These are phyloP conservation scores for Temnothorax longispinosus DNA, from an alignment of 1,140 invertebrate species.

Conservation along the genomic window DNA sequence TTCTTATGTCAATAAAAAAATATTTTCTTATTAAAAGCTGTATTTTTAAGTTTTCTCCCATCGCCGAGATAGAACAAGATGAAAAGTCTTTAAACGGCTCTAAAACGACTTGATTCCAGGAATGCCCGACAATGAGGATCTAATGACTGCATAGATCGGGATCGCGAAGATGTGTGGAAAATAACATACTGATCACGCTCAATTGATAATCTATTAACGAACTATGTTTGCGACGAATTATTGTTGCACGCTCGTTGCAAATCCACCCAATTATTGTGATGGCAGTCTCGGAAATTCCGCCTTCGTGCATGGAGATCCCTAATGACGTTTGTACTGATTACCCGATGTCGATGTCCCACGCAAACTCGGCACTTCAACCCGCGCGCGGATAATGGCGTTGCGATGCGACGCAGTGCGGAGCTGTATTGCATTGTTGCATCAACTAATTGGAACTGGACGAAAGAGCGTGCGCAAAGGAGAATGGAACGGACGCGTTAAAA, in stretches of 20 bases:
- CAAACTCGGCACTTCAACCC: slow-evolving; percentile 49
- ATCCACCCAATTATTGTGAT: slow-evolving; percentile 39
- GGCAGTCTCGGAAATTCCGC: slow-evolving; percentile 24
- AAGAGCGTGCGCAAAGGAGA: slow-evolving; percentile 27
- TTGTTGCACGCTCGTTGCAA: neutral
- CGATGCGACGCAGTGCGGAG: neutral
- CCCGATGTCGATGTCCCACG: slow-evolving; percentile 19
- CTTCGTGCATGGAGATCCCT: slow-evolving; percentile 17
- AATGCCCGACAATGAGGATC: neutral
- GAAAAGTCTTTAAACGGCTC: no score
- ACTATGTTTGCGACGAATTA: neutral
- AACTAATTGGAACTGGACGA: slow-evolving; percentile 61
- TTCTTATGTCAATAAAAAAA: neutral
- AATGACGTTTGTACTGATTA: slow-evolving; percentile 34
- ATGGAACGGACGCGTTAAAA: neutral
- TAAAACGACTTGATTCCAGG: neutral
- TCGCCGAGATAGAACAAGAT: neutral
- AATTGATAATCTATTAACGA: slow-evolving; percentile 31
- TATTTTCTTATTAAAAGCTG: neutral
- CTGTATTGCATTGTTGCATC: slow-evolving; percentile 57
- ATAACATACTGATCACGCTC: slow-evolving; percentile 6
- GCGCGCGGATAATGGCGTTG: slow-evolving; percentile 27
- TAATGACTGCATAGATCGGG: neutral
- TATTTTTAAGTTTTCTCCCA: neutral
- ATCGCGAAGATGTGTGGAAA: neutral